phyloP scores from a whole-genome alignment of 2,113 vertebrate genomes.

The Tapirus terrestris region DNA sequence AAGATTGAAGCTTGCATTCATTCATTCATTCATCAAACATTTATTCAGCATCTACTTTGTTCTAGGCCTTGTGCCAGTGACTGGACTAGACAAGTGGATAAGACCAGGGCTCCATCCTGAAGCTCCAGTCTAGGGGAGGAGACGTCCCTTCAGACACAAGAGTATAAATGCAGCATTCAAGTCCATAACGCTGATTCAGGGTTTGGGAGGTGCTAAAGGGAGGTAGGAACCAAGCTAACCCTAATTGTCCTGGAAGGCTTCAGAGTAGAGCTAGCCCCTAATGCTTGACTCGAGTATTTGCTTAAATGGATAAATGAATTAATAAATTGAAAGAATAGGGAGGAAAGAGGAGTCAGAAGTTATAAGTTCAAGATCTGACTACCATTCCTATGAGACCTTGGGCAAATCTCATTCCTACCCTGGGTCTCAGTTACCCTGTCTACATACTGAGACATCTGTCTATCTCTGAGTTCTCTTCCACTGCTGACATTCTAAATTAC shows the following conservation, averaged over 20 bases:
- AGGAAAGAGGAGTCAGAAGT: background rate
- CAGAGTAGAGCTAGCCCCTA: background rate
- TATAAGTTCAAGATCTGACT: background rate
- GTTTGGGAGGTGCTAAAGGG: background rate
- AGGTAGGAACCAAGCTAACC: too few species aligned
- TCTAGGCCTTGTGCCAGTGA: background rate
- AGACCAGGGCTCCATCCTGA: background rate
- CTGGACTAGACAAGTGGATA: background rate
- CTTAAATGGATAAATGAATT: background rate
- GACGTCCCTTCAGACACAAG: rapidly evolving
- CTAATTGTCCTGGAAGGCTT: background rate
- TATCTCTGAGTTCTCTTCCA: background rate
- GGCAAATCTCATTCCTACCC: background rate
- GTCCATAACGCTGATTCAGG: background rate
- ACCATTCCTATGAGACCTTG: background rate
- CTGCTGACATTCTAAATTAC: background rate
- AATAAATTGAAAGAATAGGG: background rate
- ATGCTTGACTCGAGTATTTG: background rate
- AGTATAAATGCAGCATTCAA: background rate
- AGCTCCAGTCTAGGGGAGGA: background rate
- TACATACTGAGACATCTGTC: background rate
- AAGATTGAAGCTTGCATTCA: background rate
- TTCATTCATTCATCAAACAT: background rate
- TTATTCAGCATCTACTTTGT: background rate
- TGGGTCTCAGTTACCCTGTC: background rate